Evolutionary conservation across 2,888 invertebrate genomes (phyloP).

Genomic region (Platypus cylindrus): DNA sequence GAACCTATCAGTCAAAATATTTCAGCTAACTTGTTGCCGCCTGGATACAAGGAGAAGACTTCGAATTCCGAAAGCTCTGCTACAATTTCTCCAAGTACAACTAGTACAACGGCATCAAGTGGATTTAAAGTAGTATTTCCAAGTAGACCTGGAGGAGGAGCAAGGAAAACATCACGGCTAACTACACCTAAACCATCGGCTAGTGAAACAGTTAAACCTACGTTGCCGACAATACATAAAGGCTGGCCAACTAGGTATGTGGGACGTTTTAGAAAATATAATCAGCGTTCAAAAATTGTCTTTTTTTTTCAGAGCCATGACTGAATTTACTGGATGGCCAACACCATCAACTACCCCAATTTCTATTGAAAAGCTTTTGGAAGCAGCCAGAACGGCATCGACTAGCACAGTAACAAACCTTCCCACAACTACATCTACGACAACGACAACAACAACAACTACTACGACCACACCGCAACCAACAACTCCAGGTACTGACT

Average conservation of each 20-base stretch:
- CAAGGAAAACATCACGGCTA: slow-evolving; percentile 38
- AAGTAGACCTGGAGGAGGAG: slow-evolving; percentile 53
- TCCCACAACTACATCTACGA: slow-evolving; percentile 32
- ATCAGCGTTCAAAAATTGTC: not conserved
- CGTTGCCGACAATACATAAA: slow-evolving; percentile 60
- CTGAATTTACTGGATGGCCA: slow-evolving; percentile 86
- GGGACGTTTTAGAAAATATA: slow-evolving; percentile 1
- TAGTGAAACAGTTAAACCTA: slow-evolving; percentile 27
- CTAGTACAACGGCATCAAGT: slow-evolving; percentile 34
- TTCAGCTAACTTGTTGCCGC: slow-evolving; percentile 27
- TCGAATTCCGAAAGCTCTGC: not conserved
- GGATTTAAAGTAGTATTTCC: slow-evolving; percentile 65
- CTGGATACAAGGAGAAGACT: slow-evolving; percentile 37
- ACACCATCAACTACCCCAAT: slow-evolving; percentile 78
- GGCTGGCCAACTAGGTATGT: slow-evolving; percentile 70
- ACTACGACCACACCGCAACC: slow-evolving; percentile 56
- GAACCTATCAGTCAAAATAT: slow-evolving; percentile 4
- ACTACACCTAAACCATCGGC: slow-evolving; percentile 19
- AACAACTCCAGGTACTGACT: slow-evolving; percentile 54
- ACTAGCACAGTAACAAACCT: slow-evolving; percentile 37
- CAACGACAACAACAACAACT: slow-evolving; percentile 54
- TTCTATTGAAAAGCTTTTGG: slow-evolving; percentile 68
- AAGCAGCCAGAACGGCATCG: slow-evolving; percentile 50
- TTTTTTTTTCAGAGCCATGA: slow-evolving; percentile 51
- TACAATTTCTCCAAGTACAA: not conserved